These are phyloP conservation scores for Merops nubicus DNA, from an alignment of 2,113 vertebrate species.

Conservation along the genomic window DNA sequence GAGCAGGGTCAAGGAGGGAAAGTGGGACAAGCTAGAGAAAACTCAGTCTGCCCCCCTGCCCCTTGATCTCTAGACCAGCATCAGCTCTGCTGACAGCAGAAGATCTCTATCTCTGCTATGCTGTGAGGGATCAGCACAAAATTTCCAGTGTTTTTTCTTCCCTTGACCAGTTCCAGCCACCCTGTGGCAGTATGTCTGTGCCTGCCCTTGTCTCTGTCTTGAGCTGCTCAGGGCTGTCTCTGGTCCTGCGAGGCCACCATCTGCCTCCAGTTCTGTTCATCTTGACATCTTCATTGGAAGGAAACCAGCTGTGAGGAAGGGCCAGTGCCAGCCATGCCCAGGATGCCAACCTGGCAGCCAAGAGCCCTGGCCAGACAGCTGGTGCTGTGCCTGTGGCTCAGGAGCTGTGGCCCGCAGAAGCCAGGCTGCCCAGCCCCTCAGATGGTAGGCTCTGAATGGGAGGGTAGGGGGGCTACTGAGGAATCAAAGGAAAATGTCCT, in stretches of 20 bases:
- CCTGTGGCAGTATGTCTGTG: background rate
- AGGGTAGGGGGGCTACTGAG: background rate
- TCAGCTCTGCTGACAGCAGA: background rate
- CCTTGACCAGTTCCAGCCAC: background rate
- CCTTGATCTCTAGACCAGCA: background rate
- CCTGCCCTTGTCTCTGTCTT: rapidly evolving
- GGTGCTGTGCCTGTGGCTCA: background rate
- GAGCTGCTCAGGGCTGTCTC: background rate
- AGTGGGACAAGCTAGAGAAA: background rate
- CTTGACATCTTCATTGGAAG: constrained; percentile 20
- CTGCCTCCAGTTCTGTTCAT: constrained; percentile 23
- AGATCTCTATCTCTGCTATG: background rate
- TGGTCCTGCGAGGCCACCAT: background rate
- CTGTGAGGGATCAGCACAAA: background rate
- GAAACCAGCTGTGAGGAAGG: constrained; percentile 26
- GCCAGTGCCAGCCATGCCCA: background rate
- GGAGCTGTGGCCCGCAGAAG: background rate
- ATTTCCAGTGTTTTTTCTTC: background rate
- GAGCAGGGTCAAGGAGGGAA: background rate
- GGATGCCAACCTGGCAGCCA: constrained; percentile 43
- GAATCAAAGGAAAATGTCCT: constrained; percentile 45
- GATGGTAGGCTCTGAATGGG: constrained; percentile 31
- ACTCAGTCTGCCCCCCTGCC: background rate
- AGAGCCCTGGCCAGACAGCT: background rate
- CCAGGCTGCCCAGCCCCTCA: background rate